Percentiles rank a stretch among this genome's conserved stretches.
phyloP scores from a whole-genome alignment of 2,797 vertebrate species.

The Danio aesculapii region DNA sequence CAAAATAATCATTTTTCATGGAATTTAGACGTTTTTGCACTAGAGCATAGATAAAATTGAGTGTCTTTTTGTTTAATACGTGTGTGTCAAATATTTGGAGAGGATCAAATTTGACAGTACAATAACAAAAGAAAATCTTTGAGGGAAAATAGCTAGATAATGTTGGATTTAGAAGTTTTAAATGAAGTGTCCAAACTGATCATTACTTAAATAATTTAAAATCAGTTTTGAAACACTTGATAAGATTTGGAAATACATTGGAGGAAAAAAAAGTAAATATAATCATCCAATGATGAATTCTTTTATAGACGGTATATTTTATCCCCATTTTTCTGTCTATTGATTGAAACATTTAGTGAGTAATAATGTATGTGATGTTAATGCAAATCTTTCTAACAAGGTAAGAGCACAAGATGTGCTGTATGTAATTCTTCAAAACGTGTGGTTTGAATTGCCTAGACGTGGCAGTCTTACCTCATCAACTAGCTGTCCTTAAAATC shows the following conservation, averaged over 20 bases:
- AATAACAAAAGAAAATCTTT: not conserved
- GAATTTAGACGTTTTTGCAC: slow-evolving; percentile 43
- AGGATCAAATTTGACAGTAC: not conserved
- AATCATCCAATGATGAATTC: not conserved
- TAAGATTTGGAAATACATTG: slow-evolving; percentile 1
- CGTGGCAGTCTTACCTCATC: slow-evolving; percentile 57
- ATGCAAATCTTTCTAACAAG: slow-evolving; percentile 15
- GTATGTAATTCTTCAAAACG: slow-evolving; percentile 12
- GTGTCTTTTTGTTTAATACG: not conserved
- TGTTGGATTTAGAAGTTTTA: not conserved
- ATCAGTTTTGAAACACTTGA: not conserved
- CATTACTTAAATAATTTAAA: not conserved
- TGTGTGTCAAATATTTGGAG: not conserved
- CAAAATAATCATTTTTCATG: slow-evolving; percentile 10
- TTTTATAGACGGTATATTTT: not conserved
- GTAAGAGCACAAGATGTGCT: slow-evolving; percentile 41
- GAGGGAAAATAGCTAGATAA: not conserved
- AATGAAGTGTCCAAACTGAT: not conserved
- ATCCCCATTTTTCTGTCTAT: not conserved
- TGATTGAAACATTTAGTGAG: slow-evolving; percentile 23
- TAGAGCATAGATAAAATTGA: not conserved
- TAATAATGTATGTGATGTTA: slow-evolving; percentile 5
- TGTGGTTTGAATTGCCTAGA: slow-evolving; percentile 42
- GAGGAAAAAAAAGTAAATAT: not conserved
- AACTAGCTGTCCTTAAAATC: slow-evolving; percentile 46